These are phyloP conservation scores for Rapana venosa DNA, from an alignment of 2,888 invertebrate genomes.

Conservation along the genomic window DNA sequence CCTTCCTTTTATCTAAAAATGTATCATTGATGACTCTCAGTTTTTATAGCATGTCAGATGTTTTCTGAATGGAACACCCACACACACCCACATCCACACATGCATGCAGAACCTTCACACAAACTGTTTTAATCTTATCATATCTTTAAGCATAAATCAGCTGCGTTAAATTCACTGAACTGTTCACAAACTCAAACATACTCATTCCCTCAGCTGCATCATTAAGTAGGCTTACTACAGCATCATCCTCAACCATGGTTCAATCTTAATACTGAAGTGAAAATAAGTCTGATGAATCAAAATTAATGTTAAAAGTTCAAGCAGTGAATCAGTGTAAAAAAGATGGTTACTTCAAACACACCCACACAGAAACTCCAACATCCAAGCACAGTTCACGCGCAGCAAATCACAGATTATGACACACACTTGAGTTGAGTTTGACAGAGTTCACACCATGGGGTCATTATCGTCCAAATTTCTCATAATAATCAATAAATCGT, in stretches of 20 bases:
- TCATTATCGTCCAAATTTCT: neutral
- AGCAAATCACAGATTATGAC: neutral
- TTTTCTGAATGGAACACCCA: neutral
- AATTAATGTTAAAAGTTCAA: neutral
- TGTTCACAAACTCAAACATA: too few relatives aligned
- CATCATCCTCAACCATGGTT: too few relatives aligned
- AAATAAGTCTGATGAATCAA: too few relatives aligned
- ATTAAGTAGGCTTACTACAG: too few relatives aligned
- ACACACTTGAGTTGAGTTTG: neutral
- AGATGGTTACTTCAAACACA: neutral
- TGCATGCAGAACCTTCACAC: neutral
- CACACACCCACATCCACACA: neutral
- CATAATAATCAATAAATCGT: too few relatives aligned
- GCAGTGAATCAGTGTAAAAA: neutral
- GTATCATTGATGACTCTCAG: neutral
- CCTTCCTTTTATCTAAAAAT: too few relatives aligned
- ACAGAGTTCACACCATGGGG: neutral
- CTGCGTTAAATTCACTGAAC: neutral
- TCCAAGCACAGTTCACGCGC: neutral
- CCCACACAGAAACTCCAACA: neutral
- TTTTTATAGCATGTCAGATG: neutral
- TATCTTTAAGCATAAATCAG: neutral
- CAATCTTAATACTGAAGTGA: too few relatives aligned
- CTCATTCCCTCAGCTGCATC: too few relatives aligned
- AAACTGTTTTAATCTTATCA: neutral